A percentile compares a stretch with the other conserved stretches of the same genome.
Conservation (phyloP, 2,113 vertebrate genomes). For the Mugil cephalus region DNA sequence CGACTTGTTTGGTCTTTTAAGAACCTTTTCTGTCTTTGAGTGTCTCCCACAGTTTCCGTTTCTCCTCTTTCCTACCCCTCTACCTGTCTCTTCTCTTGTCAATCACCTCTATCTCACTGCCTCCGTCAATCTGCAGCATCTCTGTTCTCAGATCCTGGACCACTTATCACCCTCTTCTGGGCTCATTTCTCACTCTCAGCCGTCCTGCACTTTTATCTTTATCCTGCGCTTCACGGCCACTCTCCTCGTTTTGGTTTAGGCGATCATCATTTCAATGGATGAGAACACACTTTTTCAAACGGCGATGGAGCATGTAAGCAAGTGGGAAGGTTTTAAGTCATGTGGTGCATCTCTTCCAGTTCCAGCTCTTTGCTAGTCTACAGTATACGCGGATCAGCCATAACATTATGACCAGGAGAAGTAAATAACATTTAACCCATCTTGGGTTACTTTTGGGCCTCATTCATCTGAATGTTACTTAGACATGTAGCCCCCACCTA, state of each 20-base stretch:
- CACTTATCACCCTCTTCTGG: conserved; percentile 13
- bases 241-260: not conserved
- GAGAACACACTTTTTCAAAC: conserved; percentile 8
- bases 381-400: too few relatives aligned
- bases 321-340: not conserved
- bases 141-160: conserved; percentile 30
- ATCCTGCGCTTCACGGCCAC: too few relatives aligned
- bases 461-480: too few relatives aligned
- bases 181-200: conserved; percentile 15
- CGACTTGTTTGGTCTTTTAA: conserved; percentile 18
- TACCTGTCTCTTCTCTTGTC: conserved; percentile 34
- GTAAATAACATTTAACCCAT: too few relatives aligned
- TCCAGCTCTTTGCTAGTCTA: not conserved
- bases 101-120: conserved; percentile 34
- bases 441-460: too few relatives aligned
- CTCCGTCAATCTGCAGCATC: conserved; percentile 31
- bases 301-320: not conserved
- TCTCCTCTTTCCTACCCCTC: conserved; percentile 11
- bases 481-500: too few relatives aligned
- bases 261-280: conserved; percentile 2
- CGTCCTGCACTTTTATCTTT: conserved; percentile 21
- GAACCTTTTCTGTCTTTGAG: conserved; percentile 22
- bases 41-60: conserved; percentile 8
- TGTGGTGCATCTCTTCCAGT: not conserved
- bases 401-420: too few relatives aligned